Percentiles rank a stretch among this genome's conserved stretches.
phyloP scores from a whole-genome alignment of 2,888 invertebrate species.

The Laspeyria flexula region DNA sequence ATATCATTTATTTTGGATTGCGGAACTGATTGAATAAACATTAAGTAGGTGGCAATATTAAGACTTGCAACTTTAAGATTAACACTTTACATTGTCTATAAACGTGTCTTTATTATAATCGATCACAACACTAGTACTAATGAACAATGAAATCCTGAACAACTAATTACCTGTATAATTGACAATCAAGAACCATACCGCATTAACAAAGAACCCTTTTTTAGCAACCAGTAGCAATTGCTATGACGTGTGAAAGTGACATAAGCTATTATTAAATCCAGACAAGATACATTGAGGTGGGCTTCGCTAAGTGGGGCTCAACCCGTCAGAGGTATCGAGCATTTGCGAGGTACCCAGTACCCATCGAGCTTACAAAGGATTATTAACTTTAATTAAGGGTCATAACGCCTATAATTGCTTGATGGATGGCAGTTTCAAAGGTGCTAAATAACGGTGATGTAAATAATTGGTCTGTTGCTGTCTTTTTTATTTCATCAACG shows the following conservation, averaged over 20 bases:
- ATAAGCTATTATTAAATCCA: conserved; percentile 51
- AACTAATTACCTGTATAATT: no score
- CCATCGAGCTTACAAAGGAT: conserved; percentile 21
- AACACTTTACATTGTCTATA: no score
- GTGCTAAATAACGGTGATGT: conserved; percentile 30
- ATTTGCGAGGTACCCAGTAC: conserved; percentile 36
- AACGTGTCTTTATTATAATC: no score
- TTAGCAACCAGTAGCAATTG: conserved; percentile 25
- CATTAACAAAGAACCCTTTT: neutral
- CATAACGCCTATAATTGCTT: conserved; percentile 20
- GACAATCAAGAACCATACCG: no score
- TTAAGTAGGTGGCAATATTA: no score
- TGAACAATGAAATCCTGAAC: no score
- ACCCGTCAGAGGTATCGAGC: conserved; percentile 38
- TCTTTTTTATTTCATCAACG: conserved; percentile 27
- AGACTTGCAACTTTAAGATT: no score
- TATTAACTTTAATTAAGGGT: conserved; percentile 17
- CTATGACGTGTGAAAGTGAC: conserved; percentile 46
- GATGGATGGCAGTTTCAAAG: conserved; percentile 10
- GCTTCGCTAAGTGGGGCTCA: conserved; percentile 43
- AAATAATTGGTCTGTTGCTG: conserved; percentile 28
- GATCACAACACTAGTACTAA: no score
- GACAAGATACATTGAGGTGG: conserved; percentile 51
- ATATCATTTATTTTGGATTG: no score
- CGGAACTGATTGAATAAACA: no score